Evolutionary conservation across 2,113 vertebrate species (phyloP).

Genomic region (Oxygymnocypris stewartii): DNA sequence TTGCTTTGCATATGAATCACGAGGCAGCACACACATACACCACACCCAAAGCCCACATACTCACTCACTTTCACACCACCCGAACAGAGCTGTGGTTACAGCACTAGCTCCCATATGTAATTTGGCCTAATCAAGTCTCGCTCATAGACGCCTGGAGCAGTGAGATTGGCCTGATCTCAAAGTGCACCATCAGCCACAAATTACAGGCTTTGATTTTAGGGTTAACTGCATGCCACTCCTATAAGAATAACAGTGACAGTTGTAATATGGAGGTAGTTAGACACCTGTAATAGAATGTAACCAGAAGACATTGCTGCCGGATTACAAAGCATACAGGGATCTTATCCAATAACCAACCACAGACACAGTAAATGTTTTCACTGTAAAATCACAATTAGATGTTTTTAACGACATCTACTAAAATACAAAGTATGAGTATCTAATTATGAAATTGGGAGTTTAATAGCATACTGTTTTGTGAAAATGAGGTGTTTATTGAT

Average conservation of each 20-base stretch:
- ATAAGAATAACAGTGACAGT: slow-evolving; percentile 76
- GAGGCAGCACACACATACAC: background rate
- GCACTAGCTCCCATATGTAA: slow-evolving; percentile 83
- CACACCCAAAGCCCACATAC: slow-evolving; percentile 36
- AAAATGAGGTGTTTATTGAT: background rate
- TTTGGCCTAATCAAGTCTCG: slow-evolving; percentile 83
- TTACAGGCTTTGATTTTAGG: slow-evolving; percentile 83
- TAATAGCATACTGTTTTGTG: background rate
- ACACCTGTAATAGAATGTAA: slow-evolving; percentile 68
- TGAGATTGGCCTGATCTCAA: slow-evolving; percentile 81
- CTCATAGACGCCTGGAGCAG: slow-evolving; percentile 74
- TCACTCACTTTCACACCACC: slow-evolving; percentile 77
- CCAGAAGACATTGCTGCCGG: slow-evolving; percentile 38
- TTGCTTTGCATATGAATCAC: slow-evolving; percentile 24
- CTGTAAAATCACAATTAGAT: background rate
- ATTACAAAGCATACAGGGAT: slow-evolving; percentile 20
- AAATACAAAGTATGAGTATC: background rate
- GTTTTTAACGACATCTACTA: background rate
- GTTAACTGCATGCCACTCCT: slow-evolving; percentile 81
- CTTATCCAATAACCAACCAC: slow-evolving; percentile 13
- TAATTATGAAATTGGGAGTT: background rate
- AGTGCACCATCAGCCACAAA: slow-evolving; percentile 83
- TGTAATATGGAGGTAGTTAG: slow-evolving; percentile 72
- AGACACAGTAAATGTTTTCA: background rate
- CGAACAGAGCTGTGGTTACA: slow-evolving; percentile 73